Conservation (phyloP, 2,113 vertebrate genomes). For the Mohoua ochrocephala region DNA sequence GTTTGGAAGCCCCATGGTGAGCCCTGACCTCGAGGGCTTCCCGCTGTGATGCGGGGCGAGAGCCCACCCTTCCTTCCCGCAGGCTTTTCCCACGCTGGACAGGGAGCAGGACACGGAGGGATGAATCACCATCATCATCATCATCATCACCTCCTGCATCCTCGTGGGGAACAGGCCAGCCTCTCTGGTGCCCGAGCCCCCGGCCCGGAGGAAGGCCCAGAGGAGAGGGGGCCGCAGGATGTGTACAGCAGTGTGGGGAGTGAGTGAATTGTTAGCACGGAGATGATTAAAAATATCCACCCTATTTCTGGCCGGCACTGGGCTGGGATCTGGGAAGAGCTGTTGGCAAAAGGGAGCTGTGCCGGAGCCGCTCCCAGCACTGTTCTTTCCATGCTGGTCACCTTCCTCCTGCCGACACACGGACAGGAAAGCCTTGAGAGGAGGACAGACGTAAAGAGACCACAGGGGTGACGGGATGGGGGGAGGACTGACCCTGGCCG, state of each 20-base stretch:
- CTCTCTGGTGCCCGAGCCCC: not conserved
- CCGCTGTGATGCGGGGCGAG: not conserved
- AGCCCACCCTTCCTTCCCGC: constrained; percentile 59
- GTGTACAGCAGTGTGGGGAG: not conserved
- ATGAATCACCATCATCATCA: constrained; percentile 47
- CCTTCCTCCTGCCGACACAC: not conserved
- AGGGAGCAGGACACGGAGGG: not conserved
- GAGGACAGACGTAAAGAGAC: not conserved
- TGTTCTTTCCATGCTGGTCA: not conserved
- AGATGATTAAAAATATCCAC: constrained; percentile 54
- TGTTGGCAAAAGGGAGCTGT: constrained; percentile 33
- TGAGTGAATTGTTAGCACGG: not conserved
- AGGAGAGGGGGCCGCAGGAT: not conserved
- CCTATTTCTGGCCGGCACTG: constrained; percentile 25
- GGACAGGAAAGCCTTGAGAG: constrained; percentile 51
- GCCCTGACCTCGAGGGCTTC: constrained; percentile 24
- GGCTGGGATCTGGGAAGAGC: constrained; percentile 28
- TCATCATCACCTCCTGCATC: constrained; percentile 15
- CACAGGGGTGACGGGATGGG: not conserved
- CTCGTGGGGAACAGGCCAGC: not conserved
- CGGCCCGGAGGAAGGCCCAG: not conserved
- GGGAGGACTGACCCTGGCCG: not conserved
- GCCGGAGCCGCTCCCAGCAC: not conserved
- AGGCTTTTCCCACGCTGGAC: not conserved
- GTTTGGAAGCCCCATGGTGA: not conserved